A percentile compares a stretch with the other conserved stretches of the same genome.
These are phyloP conservation scores for Brachyrhaphis roseni DNA, from an alignment of 2,797 vertebrate genomes.

Conservation along the genomic window DNA sequence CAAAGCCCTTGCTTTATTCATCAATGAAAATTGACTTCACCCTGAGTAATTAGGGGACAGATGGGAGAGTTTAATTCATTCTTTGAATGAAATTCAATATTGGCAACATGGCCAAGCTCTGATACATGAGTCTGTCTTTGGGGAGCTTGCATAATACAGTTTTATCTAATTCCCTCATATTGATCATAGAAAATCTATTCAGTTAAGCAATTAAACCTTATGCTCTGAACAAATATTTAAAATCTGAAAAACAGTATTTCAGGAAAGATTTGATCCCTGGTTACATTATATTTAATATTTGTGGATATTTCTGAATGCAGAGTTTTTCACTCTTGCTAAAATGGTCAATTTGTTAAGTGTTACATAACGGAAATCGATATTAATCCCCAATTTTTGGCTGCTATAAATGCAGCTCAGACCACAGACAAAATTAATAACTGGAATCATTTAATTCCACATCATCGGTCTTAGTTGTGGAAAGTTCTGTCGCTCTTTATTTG, in stretches of 20 bases:
- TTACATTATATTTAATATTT: not conserved
- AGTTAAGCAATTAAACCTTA: not conserved
- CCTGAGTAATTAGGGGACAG: conserved; percentile 46
- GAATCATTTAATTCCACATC: conserved; percentile 7
- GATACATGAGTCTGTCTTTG: conserved; percentile 44
- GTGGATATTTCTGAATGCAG: not conserved
- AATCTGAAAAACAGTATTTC: not conserved
- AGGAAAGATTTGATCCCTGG: not conserved
- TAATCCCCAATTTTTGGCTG: not conserved
- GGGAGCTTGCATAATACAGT: conserved; percentile 8
- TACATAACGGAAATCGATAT: not conserved
- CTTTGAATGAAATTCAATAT: conserved; percentile 50
- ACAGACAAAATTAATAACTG: not conserved
- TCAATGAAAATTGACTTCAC: conserved; percentile 42
- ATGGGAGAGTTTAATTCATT: conserved; percentile 46
- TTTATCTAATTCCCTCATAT: not conserved
- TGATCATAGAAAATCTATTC: not conserved
- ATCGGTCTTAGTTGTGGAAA: not conserved
- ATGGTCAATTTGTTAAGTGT: not conserved
- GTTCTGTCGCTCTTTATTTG: not conserved
- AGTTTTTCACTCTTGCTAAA: not conserved
- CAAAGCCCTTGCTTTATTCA: conserved; percentile 42
- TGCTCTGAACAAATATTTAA: not conserved
- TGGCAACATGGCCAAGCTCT: conserved; percentile 14
- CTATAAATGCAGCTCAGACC: not conserved